Conservation (phyloP, 2,888 invertebrate species). For the Mantis religiosa region DNA sequence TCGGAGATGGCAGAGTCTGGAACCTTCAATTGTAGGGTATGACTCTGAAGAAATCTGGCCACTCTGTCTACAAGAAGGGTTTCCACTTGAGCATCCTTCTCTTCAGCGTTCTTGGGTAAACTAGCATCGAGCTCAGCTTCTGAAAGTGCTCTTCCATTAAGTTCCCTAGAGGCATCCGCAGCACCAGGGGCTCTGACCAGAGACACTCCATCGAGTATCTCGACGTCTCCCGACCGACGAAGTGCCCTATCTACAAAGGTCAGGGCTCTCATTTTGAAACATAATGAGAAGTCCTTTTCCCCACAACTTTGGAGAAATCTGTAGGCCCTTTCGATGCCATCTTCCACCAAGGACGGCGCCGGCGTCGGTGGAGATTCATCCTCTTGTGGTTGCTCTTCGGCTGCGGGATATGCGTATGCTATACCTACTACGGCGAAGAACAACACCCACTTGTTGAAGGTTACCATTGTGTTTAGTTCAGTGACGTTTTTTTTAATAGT, state of each 20-base stretch:
- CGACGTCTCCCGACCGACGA: slow-evolving; percentile 50
- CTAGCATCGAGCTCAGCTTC: slow-evolving; percentile 47
- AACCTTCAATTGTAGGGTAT: slow-evolving; percentile 76
- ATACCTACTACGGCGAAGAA: slow-evolving; percentile 40
- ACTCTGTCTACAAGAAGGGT: slow-evolving; percentile 70
- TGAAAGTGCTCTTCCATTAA: slow-evolving; percentile 38
- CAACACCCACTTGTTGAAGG: slow-evolving; percentile 24
- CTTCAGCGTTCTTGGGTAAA: slow-evolving; percentile 58
- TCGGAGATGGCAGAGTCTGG: slow-evolving; percentile 69
- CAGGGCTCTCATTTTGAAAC: slow-evolving; percentile 72
- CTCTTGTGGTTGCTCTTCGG: slow-evolving; percentile 1
- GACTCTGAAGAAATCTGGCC: slow-evolving; percentile 69
- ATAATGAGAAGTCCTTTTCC: slow-evolving; percentile 61
- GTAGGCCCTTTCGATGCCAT: slow-evolving; percentile 58
- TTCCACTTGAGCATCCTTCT: slow-evolving; percentile 67
- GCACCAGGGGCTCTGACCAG: slow-evolving; percentile 48
- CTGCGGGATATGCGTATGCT: slow-evolving; percentile 45
- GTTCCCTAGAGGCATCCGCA: slow-evolving; percentile 40
- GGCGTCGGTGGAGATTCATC: slow-evolving; percentile 42
- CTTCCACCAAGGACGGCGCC: slow-evolving; percentile 45
- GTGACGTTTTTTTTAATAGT: neutral
- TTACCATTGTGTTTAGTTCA: neutral
- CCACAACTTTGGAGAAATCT: slow-evolving; percentile 69
- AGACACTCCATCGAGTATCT: slow-evolving; percentile 59
- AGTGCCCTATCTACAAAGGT: slow-evolving; percentile 63